These are phyloP conservation scores for Chrysocyon brachyurus DNA, from an alignment of 2,797 vertebrate species.

Conservation along the genomic window DNA sequence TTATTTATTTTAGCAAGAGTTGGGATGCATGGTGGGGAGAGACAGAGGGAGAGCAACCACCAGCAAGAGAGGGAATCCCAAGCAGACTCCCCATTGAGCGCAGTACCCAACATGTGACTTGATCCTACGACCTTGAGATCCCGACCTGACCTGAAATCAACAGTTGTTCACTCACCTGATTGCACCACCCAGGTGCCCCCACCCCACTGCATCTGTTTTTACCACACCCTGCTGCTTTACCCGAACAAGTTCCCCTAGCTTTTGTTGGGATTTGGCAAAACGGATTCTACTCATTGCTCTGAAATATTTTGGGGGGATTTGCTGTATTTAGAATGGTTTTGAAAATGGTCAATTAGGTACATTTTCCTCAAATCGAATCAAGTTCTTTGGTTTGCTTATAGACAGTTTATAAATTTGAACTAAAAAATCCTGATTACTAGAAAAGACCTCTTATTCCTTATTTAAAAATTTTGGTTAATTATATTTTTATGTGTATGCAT, in stretches of 20 bases:
- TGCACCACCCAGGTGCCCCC: background rate
- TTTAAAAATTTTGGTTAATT: background rate
- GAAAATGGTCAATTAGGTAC: background rate
- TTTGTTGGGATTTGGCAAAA: background rate
- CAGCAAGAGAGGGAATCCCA: background rate
- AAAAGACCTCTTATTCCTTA: background rate
- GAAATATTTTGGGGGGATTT: background rate
- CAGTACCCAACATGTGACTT: background rate
- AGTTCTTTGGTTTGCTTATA: background rate
- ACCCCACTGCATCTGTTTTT: accelerated
- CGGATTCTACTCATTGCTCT: background rate
- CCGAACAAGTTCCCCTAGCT: background rate
- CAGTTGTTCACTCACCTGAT: accelerated
- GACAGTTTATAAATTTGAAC: background rate
- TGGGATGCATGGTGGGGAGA: accelerated
- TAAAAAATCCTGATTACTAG: background rate
- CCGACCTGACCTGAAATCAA: background rate
- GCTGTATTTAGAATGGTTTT: background rate
- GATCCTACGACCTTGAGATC: background rate
- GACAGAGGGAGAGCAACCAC: background rate
- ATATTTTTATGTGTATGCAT: background rate
- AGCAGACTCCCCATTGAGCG: background rate
- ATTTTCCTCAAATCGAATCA: background rate
- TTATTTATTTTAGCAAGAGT: background rate
- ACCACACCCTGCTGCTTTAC: background rate